Evolutionary conservation across 2,797 vertebrate genomes (phyloP).

Genomic region (Cuniculus paca): DNA sequence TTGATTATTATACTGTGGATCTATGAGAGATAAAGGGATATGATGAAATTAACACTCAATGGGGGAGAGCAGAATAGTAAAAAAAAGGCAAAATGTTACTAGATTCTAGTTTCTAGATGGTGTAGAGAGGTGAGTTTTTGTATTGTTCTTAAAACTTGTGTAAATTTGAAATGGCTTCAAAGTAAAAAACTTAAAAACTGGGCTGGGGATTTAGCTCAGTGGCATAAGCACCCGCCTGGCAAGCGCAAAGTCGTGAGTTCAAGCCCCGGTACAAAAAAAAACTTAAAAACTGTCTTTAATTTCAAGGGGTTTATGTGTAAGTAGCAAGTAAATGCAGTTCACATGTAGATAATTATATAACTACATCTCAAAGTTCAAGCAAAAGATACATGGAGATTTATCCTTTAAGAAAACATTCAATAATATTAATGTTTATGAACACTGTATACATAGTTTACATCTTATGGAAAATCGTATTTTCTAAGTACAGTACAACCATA

Average conservation of each 20-base stretch:
- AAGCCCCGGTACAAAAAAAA: no score
- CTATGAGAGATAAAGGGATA: neutral
- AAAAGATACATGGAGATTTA: neutral
- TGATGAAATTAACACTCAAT: neutral
- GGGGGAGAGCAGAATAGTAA: neutral
- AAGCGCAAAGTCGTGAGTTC: no score
- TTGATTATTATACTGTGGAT: neutral
- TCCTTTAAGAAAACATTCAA: neutral
- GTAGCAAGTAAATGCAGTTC: neutral
- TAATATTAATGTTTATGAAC: neutral
- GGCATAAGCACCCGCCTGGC: no score
- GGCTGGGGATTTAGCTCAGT: no score
- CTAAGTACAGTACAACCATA: neutral
- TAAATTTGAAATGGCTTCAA: constrained; percentile 30
- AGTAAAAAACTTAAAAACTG: neutral
- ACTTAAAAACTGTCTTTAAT: neutral
- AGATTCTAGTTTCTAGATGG: neutral
- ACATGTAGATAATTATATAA: neutral
- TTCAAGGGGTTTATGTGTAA: neutral
- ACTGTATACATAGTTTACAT: neutral
- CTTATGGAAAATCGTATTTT: neutral
- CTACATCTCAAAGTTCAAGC: neutral
- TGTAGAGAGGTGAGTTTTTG: neutral
- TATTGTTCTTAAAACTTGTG: neutral
- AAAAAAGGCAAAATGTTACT: constrained; percentile 12